Evolutionary conservation across 2,797 vertebrate genomes (phyloP), one percentile per base, ranked within the genome.

Genomic region (Cyclura pinguis): DNA sequence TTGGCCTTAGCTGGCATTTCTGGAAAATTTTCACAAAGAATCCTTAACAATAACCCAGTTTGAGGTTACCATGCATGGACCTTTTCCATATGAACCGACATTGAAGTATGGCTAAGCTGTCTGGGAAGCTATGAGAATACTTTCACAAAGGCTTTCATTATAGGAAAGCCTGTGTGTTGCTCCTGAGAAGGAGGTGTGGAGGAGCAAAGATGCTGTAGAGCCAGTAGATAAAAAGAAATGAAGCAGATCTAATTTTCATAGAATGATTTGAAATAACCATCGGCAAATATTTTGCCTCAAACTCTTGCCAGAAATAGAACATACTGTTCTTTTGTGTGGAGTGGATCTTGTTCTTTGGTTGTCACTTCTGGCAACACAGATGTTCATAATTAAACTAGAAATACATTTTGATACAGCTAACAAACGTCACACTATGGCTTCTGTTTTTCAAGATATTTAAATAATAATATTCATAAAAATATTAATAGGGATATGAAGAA

Each of bases 231-330:
- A 83, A 62, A 67, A 29, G 64, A 67, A 67, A 67, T 10, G 12
- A 80, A 14, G 22, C n/a, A 52, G 27, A 69, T 5, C 47, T 18
- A 80, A 38, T 69, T 55, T 72, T 80, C 67, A 57, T 38, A 73
- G 55, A 50, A 32, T 50, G 88, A 18, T 82, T 74, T 81, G 47
- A 87, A 82, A 82, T 88, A 32, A 88, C 42, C 78, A 27, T 76
- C 6, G 52, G 18, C 69, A 83, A 59, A 14, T 62, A 12, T 47
- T 73, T 74, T 52, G n/a, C 47, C 24, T 85, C 74, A 80, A 32
- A 69, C n/a, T 81, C 18, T 80, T 78, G 59, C 22, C 47, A 80
- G 59, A 59, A 84, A 84, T 64, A 67, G 6, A 72, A 73, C 38
- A 73, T 77, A 20, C 29, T 89, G 73, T 42, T 76, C 77, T 76